Evolutionary conservation across 2,113 vertebrate species (phyloP), one percentile per base, ranked within the genome.

Genomic region (Emberiza fucata): DNA sequence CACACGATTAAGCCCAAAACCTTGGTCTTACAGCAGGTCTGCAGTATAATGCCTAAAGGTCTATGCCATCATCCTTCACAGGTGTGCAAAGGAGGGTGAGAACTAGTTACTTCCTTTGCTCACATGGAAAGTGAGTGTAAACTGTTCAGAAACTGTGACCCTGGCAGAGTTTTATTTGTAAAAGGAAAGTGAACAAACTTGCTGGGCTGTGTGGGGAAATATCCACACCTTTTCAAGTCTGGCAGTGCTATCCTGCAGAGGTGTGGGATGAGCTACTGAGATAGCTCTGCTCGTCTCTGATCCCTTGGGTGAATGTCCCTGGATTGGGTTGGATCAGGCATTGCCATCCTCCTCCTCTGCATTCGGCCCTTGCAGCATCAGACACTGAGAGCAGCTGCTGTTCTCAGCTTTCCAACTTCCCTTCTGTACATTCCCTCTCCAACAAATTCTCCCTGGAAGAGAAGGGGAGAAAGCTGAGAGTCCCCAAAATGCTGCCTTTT

Each of bases 321-420:
- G 14, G 6, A 50, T 28, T 39, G 47, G 4, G 12, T 0, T 47
- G 60, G 42, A 70, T 53, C 2, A 2, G 45, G 50, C 54, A 61
- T 25, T 57, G 13, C 47, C 2, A 3, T 47, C 48, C 53, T 75
- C 35, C 50, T 61, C 40, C 50, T 70, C 45, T 4, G 6, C 11
- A 11, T 16, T 31, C 0, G 0, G 57, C 23, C 83, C 57, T 81
- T 85, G 12, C 23, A 19, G 11, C 40, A 48, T 24, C n/a, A 31
- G 68, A 48, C n/a, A 8, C 31, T 57, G 64, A 66, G 51, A 37
- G 66, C 53, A 37, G 61, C 57, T 66, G 39, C 77, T 40, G 21
- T 18, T 48, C 66, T 68, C 76, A 60, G 25, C 54, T 65, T 72
- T 69, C 47, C 22, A 6, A 0, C 25, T 35, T 28, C 31, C 27